These are phyloP conservation scores for Calephelis virginiensis DNA, from an alignment of 1,140 invertebrate genomes.

Conservation along the genomic window DNA sequence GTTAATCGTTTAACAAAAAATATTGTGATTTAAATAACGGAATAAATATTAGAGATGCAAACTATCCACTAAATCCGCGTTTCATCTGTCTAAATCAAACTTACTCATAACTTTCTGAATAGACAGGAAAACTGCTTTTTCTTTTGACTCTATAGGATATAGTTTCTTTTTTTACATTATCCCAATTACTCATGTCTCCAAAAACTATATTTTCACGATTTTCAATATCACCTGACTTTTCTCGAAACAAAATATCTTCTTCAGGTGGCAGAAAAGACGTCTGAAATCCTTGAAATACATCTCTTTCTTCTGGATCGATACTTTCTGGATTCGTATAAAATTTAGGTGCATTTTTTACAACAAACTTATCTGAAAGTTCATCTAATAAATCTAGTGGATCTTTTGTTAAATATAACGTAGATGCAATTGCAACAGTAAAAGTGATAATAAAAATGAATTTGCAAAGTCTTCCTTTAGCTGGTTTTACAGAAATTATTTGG, in stretches of 20 bases:
- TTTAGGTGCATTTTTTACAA: conserved; percentile 56
- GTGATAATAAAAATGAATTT: conserved; percentile 43
- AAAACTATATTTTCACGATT: conserved; percentile 43
- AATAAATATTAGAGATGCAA: too few relatives aligned
- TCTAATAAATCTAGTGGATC: conserved; percentile 47
- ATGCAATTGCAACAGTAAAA: conserved; percentile 33
- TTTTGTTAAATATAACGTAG: conserved; percentile 47
- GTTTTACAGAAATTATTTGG: conserved; percentile 46
- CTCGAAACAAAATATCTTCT: conserved; percentile 48
- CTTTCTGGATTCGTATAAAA: conserved; percentile 54
- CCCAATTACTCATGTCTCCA: conserved; percentile 52
- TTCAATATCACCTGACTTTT: conserved; percentile 32
- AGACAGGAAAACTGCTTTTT: conserved; percentile 47
- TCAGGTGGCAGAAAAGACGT: conserved; percentile 65
- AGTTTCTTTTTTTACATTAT: conserved; percentile 27
- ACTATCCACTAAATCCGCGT: too few relatives aligned
- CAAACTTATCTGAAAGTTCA: conserved; percentile 56
- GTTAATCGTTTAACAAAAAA: too few relatives aligned
- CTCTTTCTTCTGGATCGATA: conserved; percentile 62
- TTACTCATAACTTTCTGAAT: conserved; percentile 55
- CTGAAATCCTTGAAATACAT: conserved; percentile 65
- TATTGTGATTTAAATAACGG: too few relatives aligned
- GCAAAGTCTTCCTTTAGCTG: conserved; percentile 54
- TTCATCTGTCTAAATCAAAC: conserved; percentile 22
- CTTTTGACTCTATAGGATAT: conserved; percentile 50